Percentiles rank a stretch among this genome's conserved stretches.
Evolutionary conservation across 2,888 invertebrate species (phyloP).

Genomic region (Slavum lentiscoides): DNA sequence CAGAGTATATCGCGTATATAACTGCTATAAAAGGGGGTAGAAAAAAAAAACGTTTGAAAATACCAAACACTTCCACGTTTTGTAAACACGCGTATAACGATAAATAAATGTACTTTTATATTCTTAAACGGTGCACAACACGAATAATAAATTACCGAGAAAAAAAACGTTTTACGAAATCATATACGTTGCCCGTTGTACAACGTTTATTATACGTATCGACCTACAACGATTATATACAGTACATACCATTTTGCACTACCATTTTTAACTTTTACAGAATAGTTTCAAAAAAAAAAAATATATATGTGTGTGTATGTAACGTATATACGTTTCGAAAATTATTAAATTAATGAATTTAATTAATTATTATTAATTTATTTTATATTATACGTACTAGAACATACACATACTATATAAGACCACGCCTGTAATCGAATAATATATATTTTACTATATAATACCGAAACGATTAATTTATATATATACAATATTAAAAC

Average conservation of each 20-base stretch:
- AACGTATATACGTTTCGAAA: no score
- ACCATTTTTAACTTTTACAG: background rate
- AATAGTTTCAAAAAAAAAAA: background rate
- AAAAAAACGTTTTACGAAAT: constrained; percentile 13
- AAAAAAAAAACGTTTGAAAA: background rate
- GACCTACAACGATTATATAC: background rate
- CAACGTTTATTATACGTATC: background rate
- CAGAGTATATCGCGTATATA: no score
- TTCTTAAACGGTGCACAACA: background rate
- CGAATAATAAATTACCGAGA: background rate
- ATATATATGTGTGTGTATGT: no score
- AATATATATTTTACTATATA: no score
- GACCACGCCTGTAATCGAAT: no score
- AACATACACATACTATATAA: no score
- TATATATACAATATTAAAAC: no score
- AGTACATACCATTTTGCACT: background rate
- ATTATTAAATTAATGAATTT: no score
- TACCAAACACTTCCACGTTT: background rate
- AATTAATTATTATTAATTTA: no score
- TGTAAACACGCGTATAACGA: background rate
- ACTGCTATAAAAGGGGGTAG: background rate
- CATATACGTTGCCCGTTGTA: background rate
- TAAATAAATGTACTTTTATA: background rate
- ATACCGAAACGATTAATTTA: no score
- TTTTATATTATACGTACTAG: no score